A percentile compares a stretch with the other conserved stretches of the same genome.
phyloP scores from a whole-genome alignment of 1,140 invertebrate species.

The Whitmania pigra region DNA sequence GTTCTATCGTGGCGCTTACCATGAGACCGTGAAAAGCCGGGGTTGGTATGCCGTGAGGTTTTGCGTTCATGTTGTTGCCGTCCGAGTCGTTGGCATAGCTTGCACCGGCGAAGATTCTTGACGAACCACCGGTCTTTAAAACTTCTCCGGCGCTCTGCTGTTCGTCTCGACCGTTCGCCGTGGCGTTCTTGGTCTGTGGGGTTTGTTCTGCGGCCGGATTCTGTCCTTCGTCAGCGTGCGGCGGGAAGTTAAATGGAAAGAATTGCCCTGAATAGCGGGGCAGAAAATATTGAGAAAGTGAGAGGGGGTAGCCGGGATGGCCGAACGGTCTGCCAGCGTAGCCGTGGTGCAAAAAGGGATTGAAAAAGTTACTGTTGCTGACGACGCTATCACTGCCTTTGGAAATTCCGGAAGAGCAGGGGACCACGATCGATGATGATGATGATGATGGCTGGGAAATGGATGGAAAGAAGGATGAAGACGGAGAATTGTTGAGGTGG shows the following conservation, averaged over 20 bases:
- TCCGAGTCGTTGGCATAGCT: background rate
- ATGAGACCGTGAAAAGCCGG: background rate
- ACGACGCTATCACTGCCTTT: background rate
- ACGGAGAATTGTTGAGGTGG: background rate
- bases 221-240: background rate
- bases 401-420: background rate
- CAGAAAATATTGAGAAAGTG: slow-evolving; percentile 5
- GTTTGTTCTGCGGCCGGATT: background rate
- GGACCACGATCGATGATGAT: background rate
- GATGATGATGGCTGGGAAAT: background rate
- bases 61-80: background rate
- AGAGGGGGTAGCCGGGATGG: background rate
- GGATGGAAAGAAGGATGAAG: too few species aligned
- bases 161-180: background rate
- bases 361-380: slow-evolving; percentile 8
- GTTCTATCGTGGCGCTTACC: background rate
- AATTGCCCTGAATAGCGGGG: background rate
- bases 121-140: background rate
- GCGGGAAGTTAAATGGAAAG: background rate
- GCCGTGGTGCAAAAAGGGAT: background rate
- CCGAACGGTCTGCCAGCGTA: background rate
- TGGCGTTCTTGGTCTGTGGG: background rate
- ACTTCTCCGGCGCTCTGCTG: background rate
- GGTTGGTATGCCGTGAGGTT: background rate
- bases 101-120: background rate